Evolutionary conservation across 2,113 vertebrate species (phyloP).

Genomic region (Danio rerio): GRCz12tu NC_133187.1:42042501-42043000

Average conservation of each 20-base stretch:
- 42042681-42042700: constrained; percentile 12
- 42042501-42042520: constrained; percentile 38
- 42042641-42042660: constrained; percentile 44
- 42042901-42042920: background rate
- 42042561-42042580: background rate
- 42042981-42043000: too few relatives aligned
- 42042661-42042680: constrained; percentile 17
- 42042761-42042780: background rate
- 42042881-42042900: background rate
- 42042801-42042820: constrained; percentile 11
- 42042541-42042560: constrained; percentile 46
- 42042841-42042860: background rate
- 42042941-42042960: too few relatives aligned
- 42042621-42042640: constrained; percentile 51
- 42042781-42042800: background rate
- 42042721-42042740: constrained; percentile 7
- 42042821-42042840: background rate
- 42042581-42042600: constrained; percentile 54
- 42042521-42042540: constrained; percentile 51
- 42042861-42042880: background rate
- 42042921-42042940: too few relatives aligned
- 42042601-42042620: constrained; percentile 48
- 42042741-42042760: background rate
- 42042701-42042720: constrained; percentile 7
- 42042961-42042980: too few relatives aligned